phyloP scores from a whole-genome alignment of 2,888 invertebrate species.

The Cheilosia pagana region DNA sequence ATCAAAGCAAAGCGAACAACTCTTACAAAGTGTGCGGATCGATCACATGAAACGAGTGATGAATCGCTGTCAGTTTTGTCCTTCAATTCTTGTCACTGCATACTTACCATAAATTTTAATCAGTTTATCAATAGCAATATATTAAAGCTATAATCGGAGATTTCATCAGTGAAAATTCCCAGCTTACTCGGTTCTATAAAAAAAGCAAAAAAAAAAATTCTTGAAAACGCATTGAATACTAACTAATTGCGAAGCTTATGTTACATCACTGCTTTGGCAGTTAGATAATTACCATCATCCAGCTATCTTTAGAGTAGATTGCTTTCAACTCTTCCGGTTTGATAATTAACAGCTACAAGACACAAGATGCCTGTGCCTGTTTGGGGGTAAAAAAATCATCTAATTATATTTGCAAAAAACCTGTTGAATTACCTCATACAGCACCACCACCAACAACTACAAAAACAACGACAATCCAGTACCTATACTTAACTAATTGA shows the following conservation, averaged over 20 bases:
- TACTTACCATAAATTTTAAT: neutral
- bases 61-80: no score
- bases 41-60: no score
- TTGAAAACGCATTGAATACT: constrained; percentile 41
- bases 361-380: neutral
- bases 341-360: constrained; percentile 15
- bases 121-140: neutral
- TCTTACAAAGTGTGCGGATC: no score
- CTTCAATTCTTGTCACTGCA: no score
- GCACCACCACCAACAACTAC: neutral
- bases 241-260: constrained; percentile 22
- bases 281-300: neutral
- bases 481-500: constrained; percentile 46
- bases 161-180: constrained; percentile 2
- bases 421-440: constrained; percentile 48
- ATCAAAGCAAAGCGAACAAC: no score
- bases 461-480: neutral
- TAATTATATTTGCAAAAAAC: constrained; percentile 38
- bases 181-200: neutral
- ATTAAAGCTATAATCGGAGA: neutral
- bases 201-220: neutral
- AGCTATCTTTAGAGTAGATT: constrained; percentile 3
- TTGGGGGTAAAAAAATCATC: neutral
- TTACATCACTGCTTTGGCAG: constrained; percentile 9
- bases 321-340: constrained; percentile 40